Percentiles rank a stretch among this genome's conserved stretches.
These are phyloP conservation scores for Temnothorax rugatulus DNA, from an alignment of 2,888 invertebrate species.

Conservation along the genomic window DNA sequence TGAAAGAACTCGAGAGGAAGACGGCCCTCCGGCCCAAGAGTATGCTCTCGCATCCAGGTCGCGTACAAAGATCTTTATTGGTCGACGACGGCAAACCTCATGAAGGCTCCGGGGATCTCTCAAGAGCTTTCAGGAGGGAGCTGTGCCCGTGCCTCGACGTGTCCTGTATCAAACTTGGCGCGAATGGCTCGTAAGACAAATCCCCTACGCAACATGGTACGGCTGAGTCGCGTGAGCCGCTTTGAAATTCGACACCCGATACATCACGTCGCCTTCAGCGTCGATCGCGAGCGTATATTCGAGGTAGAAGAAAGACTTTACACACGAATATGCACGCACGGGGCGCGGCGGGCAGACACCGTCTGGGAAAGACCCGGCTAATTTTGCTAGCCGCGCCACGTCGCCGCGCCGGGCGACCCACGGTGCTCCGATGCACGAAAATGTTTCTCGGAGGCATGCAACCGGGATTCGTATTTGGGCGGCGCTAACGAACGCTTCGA, in stretches of 20 bases:
- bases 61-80: conserved; percentile 58
- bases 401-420: conserved; percentile 48
- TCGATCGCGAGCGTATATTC: conserved; percentile 54
- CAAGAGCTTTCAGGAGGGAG: conserved; percentile 55
- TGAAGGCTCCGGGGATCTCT: conserved; percentile 40
- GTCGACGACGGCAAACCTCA: conserved; percentile 53
- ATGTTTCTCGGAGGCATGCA: conserved; percentile 64
- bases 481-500: conserved; percentile 45
- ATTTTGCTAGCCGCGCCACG: conserved; percentile 78
- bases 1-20: conserved; percentile 46
- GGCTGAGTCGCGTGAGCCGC: not conserved
- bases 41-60: conserved; percentile 39
- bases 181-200: conserved; percentile 42
- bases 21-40: not conserved
- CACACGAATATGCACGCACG: conserved; percentile 56
- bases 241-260: conserved; percentile 65
- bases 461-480: conserved; percentile 61
- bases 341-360: conserved; percentile 73
- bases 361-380: conserved; percentile 82
- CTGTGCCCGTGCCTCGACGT: conserved; percentile 36
- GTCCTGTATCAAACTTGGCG: conserved; percentile 61
- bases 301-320: conserved; percentile 60
- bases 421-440: conserved; percentile 58
- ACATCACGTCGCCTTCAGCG: conserved; percentile 23
- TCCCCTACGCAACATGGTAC: not conserved